Base-by-base conservation (phyloP, 92 coral and sea anemone genomes). In the Epizoanthus rinbou region DNA sequence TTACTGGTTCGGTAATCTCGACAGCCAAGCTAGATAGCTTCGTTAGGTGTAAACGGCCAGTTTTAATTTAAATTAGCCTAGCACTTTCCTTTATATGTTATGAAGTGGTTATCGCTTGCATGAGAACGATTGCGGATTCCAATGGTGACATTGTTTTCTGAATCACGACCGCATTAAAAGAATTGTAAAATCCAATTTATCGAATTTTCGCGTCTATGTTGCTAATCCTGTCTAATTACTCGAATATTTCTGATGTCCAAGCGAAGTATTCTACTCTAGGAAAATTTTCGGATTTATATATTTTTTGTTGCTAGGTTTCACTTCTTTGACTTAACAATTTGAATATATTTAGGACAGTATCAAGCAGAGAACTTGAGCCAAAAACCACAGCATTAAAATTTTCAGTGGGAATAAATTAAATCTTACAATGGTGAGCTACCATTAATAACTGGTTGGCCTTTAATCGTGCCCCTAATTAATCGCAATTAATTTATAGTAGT, bases 81-180 rank as follows among this genome's bases (percentile, higher is more conserved):
- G 2, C 63, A 24, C 60, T 39, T 53, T 73, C 4, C 21, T 18
- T 25, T 73, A 22, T 14, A 31, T 8, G 14, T 67, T 67, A 6
- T 67, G 62, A 73, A 73, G 60, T 23, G 63, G 60, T 73, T 73
- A 73, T 73, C 64, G 39, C 60, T 8, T 23, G 64, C 37, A 53
- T 45, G 43, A 50, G 62, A 50, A 50, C 54, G 16, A 50, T 10
- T 9, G 54, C 8, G 54, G 54, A 73, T 73, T 52, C 63, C 79
- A 25, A 53, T 23, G 63, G 15, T 22, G 59, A 8, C 62, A 50
- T 15, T 73, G 78, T 73, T 45, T 73, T 43, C 37, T n/a, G 23
- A n/a, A 16, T 73, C 39, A 39, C 35, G 43, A 41, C 71, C 39
- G 28, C 71, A 17, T 13, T 65, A 28, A 28, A 65, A 28, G 9